Base-by-base conservation (phyloP, 2,797 vertebrate species). In the Carcharodon carcharias region DNA sequence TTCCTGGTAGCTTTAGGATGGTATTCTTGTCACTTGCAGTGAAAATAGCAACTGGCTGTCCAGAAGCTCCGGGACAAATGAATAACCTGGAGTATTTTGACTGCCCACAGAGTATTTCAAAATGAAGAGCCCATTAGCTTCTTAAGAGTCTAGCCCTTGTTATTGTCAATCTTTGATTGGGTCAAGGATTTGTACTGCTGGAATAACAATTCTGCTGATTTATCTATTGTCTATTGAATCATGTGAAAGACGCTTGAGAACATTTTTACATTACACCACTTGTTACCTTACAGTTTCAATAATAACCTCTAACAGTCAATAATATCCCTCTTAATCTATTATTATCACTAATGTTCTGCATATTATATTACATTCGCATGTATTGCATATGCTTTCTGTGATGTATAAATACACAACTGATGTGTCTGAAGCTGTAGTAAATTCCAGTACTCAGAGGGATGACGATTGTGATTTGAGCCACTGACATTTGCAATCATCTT, bases 191-290 rank as follows among this genome's bases (percentile, higher is more conserved):
- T 93, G 63, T 54, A n/a, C 11, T 11, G 16, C 50, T 95, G 50
- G 69, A 95, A 77, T 58, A 95, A 71, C 50, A 77, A 95, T 73
- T 7, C 50, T 56, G 69, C 31, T 28, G 69, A 95, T 4, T 56
- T 14, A 77, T 95, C 77, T 73, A 95, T 95, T 95, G 58, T 58
- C 7, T 95, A 95, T 95, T 95, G 45, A 21, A 35, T 28, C 69
- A 95, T 54, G 54, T 73, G 50, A 54, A 95, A 58, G 94, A 14
- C 8, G 28, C 40, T 95, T 40, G 40, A 92, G n/a, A 93, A 89
- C 18, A 65, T 8, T 21, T 95, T 23, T 56, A 95, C 69, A 73
- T 95, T 11, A 28, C 94, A 95, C 23, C 61, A 35, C 45, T 77
- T n/a, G 35, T 16, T 67, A 50, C 23, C 40, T 69, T 73, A 18